Evolutionary conservation across 2,797 vertebrate species (phyloP).

Genomic region (Sphaeramia orbicularis): DNA sequence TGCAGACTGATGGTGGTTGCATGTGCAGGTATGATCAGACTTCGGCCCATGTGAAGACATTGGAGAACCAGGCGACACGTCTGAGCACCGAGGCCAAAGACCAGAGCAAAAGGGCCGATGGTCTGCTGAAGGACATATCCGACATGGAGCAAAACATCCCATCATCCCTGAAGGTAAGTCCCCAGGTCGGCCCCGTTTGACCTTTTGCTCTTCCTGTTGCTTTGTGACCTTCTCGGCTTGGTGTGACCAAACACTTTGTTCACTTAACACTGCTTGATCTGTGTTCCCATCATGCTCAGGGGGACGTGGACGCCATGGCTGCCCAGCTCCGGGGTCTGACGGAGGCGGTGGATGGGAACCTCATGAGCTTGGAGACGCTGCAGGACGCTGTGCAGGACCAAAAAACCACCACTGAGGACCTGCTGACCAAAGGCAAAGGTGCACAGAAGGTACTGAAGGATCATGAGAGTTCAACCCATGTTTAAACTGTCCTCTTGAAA

Average conservation of each 20-base stretch:
- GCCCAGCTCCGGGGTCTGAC: slow-evolving; percentile 57
- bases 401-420: slow-evolving; percentile 22
- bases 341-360: slow-evolving; percentile 24
- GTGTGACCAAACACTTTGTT: too few relatives aligned
- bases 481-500: too few relatives aligned
- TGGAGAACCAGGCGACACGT: slow-evolving; percentile 69
- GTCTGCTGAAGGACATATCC: slow-evolving; percentile 71
- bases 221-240: too few relatives aligned
- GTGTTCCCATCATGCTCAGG: slow-evolving; percentile 47
- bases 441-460: slow-evolving; percentile 73
- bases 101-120: slow-evolving; percentile 70
- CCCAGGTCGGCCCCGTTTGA: not conserved
- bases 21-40: slow-evolving; percentile 74
- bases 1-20: not conserved
- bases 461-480: not conserved
- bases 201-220: not conserved
- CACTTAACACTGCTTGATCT: too few relatives aligned
- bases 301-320: slow-evolving; percentile 49
- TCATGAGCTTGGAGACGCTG: slow-evolving; percentile 50
- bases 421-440: slow-evolving; percentile 58
- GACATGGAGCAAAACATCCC: slow-evolving; percentile 69
- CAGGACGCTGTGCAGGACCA: slow-evolving; percentile 36
- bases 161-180: slow-evolving; percentile 70
- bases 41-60: slow-evolving; percentile 56
- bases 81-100: slow-evolving; percentile 63